These are phyloP conservation scores for Cheilosia vernalis DNA, from an alignment of 2,888 invertebrate species.

Conservation along the genomic window DNA sequence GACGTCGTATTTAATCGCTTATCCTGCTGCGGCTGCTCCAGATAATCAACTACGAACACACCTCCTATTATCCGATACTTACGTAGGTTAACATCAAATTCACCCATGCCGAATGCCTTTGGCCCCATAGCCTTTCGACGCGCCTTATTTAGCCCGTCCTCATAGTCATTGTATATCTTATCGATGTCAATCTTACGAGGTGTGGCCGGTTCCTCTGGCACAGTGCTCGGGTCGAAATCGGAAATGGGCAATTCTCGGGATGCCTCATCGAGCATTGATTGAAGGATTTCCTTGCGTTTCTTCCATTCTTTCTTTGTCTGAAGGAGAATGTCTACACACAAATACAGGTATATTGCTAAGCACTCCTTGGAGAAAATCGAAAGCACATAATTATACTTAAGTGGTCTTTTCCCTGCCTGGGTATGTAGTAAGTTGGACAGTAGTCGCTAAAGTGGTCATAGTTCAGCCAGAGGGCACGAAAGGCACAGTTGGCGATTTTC, in stretches of 20 bases:
- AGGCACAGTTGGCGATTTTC: constrained; percentile 82
- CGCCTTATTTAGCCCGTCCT: constrained; percentile 81
- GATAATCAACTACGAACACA: constrained; percentile 88
- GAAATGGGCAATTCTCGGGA: constrained; percentile 79
- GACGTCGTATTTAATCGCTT: constrained; percentile 81
- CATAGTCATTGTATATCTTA: constrained; percentile 82
- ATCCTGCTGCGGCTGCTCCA: constrained; percentile 90
- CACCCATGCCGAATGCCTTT: constrained; percentile 82
- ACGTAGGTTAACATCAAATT: constrained; percentile 89
- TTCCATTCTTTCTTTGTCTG: constrained; percentile 83
- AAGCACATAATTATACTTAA: constrained; percentile 40
- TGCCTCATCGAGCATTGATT: constrained; percentile 81
- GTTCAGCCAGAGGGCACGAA: constrained; percentile 84
- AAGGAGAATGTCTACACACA: constrained; percentile 79
- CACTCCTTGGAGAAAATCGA: constrained; percentile 32
- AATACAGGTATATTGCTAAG: constrained; percentile 2
- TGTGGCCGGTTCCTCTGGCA: constrained; percentile 77
- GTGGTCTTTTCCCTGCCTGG: constrained; percentile 77
- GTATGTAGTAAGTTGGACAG: constrained; percentile 80
- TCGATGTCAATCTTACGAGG: constrained; percentile 81
- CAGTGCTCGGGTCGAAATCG: constrained; percentile 78
- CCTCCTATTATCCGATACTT: constrained; percentile 91
- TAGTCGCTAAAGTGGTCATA: constrained; percentile 85
- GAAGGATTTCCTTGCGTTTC: constrained; percentile 82
- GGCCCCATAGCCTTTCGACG: constrained; percentile 81